These are phyloP conservation scores for Leptatherina wallacei DNA, from an alignment of 2,797 vertebrate genomes.

Conservation along the genomic window DNA sequence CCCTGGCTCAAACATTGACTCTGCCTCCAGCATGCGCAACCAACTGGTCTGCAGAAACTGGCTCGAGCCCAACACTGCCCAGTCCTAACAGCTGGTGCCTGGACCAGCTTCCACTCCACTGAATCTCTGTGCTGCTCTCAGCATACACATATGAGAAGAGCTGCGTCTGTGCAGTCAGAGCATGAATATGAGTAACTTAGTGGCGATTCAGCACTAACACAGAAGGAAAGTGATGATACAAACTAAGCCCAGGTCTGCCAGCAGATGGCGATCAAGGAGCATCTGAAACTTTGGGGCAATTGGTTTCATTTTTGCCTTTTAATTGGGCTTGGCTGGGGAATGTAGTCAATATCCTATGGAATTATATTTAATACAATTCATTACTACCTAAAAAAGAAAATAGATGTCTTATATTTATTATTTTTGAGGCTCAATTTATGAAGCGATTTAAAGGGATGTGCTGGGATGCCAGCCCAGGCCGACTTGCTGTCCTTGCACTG, in stretches of 20 bases:
- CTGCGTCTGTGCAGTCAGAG: constrained; percentile 12
- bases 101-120: constrained; percentile 15
- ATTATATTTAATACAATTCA: no score
- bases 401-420: no score
- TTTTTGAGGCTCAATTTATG: background rate
- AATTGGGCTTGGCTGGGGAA: no score
- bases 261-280: constrained; percentile 81
- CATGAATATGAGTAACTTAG: background rate
- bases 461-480: background rate
- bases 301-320: background rate
- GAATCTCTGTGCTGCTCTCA: constrained; percentile 22
- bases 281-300: background rate
- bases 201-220: background rate
- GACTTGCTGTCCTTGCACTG: constrained; percentile 21
- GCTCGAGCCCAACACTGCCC: constrained; percentile 20
- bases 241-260: constrained; percentile 80
- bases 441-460: background rate
- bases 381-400: no score
- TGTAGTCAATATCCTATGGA: no score
- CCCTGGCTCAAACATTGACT: constrained; percentile 11
- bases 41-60: constrained; percentile 40
- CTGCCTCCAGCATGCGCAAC: constrained; percentile 21
- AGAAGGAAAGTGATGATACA: background rate
- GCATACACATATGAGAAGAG: background rate
- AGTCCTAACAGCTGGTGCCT: constrained; percentile 49